phyloP scores from a whole-genome alignment of 92 coral and sea anemone genomes.

The Hydrozoanthus gracilis region DNA sequence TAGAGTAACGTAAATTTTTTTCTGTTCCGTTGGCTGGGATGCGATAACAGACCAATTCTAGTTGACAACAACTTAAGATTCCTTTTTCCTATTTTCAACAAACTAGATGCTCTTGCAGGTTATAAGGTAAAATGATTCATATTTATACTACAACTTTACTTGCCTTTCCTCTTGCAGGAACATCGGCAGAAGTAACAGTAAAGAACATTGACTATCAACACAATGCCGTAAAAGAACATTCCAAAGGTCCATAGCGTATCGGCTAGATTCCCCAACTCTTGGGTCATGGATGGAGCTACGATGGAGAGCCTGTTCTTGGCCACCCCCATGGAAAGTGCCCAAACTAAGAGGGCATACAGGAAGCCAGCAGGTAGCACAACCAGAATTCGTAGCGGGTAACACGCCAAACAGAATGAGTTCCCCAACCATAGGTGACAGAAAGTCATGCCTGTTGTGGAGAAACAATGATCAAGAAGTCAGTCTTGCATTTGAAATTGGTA shows the following conservation, averaged over 20 bases:
- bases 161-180: conserved; percentile 67
- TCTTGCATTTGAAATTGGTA: too few relatives aligned
- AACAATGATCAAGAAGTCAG: neutral
- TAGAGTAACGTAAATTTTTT: too few relatives aligned
- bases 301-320: conserved; percentile 85
- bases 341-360: conserved; percentile 82
- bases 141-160: too few relatives aligned
- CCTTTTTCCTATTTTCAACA: too few relatives aligned
- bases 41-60: too few relatives aligned
- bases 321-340: conserved; percentile 93
- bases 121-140: too few relatives aligned
- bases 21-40: too few relatives aligned
- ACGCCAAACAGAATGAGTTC: conserved; percentile 97
- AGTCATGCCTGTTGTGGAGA: conserved; percentile 73
- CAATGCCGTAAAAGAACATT: conserved; percentile 90
- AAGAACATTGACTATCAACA: conserved; percentile 66
- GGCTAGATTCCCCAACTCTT: conserved; percentile 85
- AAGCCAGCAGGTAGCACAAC: conserved; percentile 95
- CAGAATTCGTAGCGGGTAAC: conserved; percentile 90
- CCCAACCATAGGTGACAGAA: conserved; percentile 97
- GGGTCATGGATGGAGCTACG: conserved; percentile 87
- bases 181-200: conserved; percentile 88
- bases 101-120: too few relatives aligned
- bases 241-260: conserved; percentile 98
- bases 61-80: too few relatives aligned